Base-by-base conservation (phyloP, 92 coral and sea anemone genomes). In the Porites cylindrica region DNA sequence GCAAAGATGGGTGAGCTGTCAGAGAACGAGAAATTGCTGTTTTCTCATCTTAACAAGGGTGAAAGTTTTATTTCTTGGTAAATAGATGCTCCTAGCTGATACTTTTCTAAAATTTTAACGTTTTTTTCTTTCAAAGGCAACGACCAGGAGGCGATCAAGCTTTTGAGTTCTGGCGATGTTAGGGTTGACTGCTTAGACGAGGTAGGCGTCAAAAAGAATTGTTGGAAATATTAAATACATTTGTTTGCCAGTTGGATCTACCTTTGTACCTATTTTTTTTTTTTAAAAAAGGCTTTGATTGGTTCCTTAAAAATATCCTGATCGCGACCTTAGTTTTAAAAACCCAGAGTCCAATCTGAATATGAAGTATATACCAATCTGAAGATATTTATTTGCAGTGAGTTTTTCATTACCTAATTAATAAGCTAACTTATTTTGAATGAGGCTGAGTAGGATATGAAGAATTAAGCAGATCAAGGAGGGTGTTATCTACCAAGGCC, bases 11-110 rank as follows among this genome's bases (percentile, higher is more conserved):
- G 81, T 23, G 85, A 91, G 10, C 88, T 81, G 89, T 81, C 89
- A 84, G 84, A 81, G 18, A 78, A 82, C 72, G 89, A 86, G 59
- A 82, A 91, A 82, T 58, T 77, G 32, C 63, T 91, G 79, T 88
- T 86, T 76, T 79, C 75, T 19, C 81, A 81, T 61, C 50, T 83
- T 12, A 96, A 95, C 82, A 78, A 93, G 90, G 99, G 99, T 96
- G 66, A 67, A 65, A 8, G 18, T 10, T 4, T 56, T n/a, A 12
- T 52, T 14, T 24, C 1, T 7, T 52, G 10, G 14, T 3, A 12
- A 21, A 10, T 0, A 13, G 18, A 2, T n/a, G 16, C 38, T 77
- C 70, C 11, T 5, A 61, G 12, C 17, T 17, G 18, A 16, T 18
- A 26, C 6, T 17, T 67, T 21, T 51, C 16, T 10, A 54, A 16